A percentile compares a stretch with the other conserved stretches of the same genome.
Conservation (phyloP, 2,797 vertebrate species). For the Knipowitschia caucasica region DNA sequence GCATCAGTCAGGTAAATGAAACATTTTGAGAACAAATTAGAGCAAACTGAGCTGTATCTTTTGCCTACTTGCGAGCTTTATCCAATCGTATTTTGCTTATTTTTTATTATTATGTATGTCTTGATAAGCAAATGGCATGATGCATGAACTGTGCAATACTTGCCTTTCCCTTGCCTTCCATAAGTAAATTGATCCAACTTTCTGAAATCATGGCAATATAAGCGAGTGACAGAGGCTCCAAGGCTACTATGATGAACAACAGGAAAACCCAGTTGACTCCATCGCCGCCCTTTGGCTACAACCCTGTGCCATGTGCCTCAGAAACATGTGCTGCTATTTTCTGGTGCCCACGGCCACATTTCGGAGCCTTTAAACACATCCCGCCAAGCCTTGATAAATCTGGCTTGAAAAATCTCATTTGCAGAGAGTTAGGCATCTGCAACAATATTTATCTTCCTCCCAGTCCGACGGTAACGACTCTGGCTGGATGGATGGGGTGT, state of each 20-base stretch:
- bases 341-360: slow-evolving; percentile 72
- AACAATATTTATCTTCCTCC: slow-evolving; percentile 94
- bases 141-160: too few relatives aligned
- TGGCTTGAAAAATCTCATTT: slow-evolving; percentile 79
- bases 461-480: slow-evolving; percentile 88
- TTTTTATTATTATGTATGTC: too few relatives aligned
- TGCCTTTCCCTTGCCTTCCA: too few relatives aligned
- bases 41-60: too few relatives aligned
- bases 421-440: slow-evolving; percentile 77
- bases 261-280: slow-evolving; percentile 59
- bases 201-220: slow-evolving; percentile 15
- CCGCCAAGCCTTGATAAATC: slow-evolving; percentile 78
- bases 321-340: slow-evolving; percentile 73
- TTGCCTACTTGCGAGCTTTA: too few relatives aligned
- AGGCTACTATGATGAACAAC: slow-evolving; percentile 57
- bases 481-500: slow-evolving; percentile 88
- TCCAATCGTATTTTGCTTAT: too few relatives aligned
- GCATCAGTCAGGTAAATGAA: too few relatives aligned
- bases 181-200: slow-evolving; percentile 8
- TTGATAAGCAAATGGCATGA: too few relatives aligned
- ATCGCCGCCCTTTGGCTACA: slow-evolving; percentile 74
- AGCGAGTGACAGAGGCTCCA: slow-evolving; percentile 33
- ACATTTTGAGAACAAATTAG: too few relatives aligned
- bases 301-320: slow-evolving; percentile 69
- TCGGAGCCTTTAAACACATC: slow-evolving; percentile 71